Base-by-base conservation (phyloP, 1,140 invertebrate genomes). In the Bilobella aurantiaca region DNA sequence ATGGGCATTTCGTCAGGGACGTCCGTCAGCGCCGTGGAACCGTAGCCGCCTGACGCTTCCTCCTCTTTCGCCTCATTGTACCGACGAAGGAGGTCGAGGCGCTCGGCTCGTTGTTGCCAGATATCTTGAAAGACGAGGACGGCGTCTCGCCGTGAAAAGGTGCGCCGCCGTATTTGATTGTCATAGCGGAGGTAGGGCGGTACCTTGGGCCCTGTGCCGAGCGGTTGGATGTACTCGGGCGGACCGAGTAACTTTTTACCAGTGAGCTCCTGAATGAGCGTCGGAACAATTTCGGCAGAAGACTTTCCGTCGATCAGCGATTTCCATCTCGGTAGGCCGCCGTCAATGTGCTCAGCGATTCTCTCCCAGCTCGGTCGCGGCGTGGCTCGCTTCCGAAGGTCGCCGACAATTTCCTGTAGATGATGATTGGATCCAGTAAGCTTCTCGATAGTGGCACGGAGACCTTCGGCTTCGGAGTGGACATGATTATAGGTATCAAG, bases 341-440 rank as follows among this genome's bases (percentile, higher is more conserved):
- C 59, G 49, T 47, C 29, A 25, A 58, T 29, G 23, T 47, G 31
- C 21, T 67, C 63, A 5, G 58, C 65, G 5, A 70, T 64, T 57
- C 65, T 67, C 0, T 28, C 62, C 65, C 62, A 70, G 32, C 57
- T 61, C 23, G 68, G 68, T 30, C 63, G 46, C 16, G 69, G 69
- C 2, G 69, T 70, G 12, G 64, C 53, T 21, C 67, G 56, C n/a
- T 57, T n/a, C 12, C 23, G 5, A 8, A 70, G 30, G 12, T 42
- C 53, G 8, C 14, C 14, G 2, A 67, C 32, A 3, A 59, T 8
- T 2, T 65, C 61, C 21, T 57, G 3, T 1, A 66, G 28, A 32
- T 59, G 56, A 42, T 69, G 46, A 23, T 56, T 25, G 8, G 65
- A 63, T 29, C 31, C 30, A 1, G 60, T 62, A 0, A 66, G 30